phyloP scores from a whole-genome alignment of 2,888 invertebrate genomes.

The Drosophila subsilvestris region DNA sequence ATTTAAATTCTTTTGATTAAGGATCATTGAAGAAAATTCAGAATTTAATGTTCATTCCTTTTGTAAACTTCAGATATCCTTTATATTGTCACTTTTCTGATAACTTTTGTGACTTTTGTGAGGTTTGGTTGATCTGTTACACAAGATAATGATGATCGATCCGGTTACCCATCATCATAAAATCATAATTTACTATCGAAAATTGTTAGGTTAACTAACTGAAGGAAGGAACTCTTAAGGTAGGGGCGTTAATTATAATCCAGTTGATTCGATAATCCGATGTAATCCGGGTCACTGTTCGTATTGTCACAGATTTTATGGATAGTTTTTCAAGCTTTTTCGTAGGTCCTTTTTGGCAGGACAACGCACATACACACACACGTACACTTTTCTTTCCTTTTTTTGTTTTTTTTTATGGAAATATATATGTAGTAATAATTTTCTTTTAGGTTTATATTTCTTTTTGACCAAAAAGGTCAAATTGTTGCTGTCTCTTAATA shows the following conservation, averaged over 20 bases:
- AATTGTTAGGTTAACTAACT: conserved; percentile 42
- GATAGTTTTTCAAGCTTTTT: conserved; percentile 7
- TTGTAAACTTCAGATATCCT: conserved; percentile 9
- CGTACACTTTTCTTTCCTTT: conserved; percentile 48
- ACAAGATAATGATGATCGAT: conserved; percentile 28
- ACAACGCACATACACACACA: conserved; percentile 49
- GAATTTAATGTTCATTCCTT: background rate
- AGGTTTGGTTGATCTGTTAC: conserved; percentile 21
- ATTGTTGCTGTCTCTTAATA: conserved; percentile 60
- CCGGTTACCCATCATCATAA: conserved; percentile 7
- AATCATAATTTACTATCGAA: background rate
- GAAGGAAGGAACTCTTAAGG: conserved; percentile 15
- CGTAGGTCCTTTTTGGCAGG: conserved; percentile 61
- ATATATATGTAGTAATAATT: conserved; percentile 38
- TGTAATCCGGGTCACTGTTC: conserved; percentile 63
- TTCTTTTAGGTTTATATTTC: conserved; percentile 40
- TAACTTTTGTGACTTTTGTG: background rate
- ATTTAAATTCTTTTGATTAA: background rate
- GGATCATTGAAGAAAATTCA: background rate
- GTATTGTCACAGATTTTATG: conserved; percentile 31
- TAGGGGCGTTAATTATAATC: conserved; percentile 55
- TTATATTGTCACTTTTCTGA: conserved; percentile 16
- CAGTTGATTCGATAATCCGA: conserved; percentile 67
- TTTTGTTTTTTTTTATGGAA: conserved; percentile 16
- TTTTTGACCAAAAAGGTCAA: conserved; percentile 70